Evolutionary conservation across 2,888 invertebrate genomes (phyloP).

Genomic region (Synanthedon vespiformis): DNA sequence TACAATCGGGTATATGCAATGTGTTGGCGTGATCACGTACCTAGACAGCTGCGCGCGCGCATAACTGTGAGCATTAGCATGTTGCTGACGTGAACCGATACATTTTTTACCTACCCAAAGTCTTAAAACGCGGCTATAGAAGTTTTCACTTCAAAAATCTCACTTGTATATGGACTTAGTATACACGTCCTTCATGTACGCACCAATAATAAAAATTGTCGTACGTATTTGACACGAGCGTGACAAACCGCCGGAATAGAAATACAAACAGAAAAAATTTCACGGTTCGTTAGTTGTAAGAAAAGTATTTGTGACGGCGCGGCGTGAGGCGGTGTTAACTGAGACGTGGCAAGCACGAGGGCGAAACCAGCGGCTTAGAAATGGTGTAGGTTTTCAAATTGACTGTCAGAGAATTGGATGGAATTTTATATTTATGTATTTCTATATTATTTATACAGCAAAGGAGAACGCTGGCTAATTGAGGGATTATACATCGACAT

Average conservation of each 20-base stretch:
- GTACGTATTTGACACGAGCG: background rate
- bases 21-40: too few species aligned
- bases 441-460: too few species aligned
- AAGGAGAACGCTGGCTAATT: too few species aligned
- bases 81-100: too few species aligned
- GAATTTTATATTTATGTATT: too few species aligned
- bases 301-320: slow-evolving; percentile 1
- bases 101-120: too few species aligned
- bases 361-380: background rate
- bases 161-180: background rate
- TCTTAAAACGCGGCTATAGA: too few species aligned
- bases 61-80: too few species aligned
- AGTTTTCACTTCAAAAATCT: too few species aligned
- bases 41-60: too few species aligned
- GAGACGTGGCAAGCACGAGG: background rate
- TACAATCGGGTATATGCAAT: too few species aligned
- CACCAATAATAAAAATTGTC: background rate
- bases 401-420: background rate
- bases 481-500: too few species aligned
- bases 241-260: slow-evolving; percentile 1
- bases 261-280: slow-evolving; percentile 5
- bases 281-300: slow-evolving; percentile 4
- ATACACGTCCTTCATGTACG: background rate
- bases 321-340: background rate
- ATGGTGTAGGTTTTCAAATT: background rate